Evolutionary conservation across 2,113 vertebrate species (phyloP).

Genomic region (Fulmarus glacialis): DNA sequence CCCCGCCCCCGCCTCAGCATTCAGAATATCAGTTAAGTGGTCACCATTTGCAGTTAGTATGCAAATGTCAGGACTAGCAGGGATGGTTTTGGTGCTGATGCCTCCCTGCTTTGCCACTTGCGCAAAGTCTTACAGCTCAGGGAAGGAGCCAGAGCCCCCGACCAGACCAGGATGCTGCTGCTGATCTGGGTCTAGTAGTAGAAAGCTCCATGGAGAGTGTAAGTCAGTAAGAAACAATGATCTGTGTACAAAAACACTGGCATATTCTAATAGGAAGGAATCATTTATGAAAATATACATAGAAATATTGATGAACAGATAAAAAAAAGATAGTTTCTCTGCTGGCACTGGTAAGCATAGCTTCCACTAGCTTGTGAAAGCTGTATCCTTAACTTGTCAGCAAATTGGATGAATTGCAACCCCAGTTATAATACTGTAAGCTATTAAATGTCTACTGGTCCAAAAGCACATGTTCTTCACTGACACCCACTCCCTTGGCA

Average conservation of each 20-base stretch:
- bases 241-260: not conserved
- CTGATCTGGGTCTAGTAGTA: not conserved
- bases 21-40: not conserved
- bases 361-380: not conserved
- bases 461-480: not conserved
- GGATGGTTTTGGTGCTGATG: not conserved
- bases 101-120: not conserved
- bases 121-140: not conserved
- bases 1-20: not conserved
- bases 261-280: not conserved
- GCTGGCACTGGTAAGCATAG: not conserved
- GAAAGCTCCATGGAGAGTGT: not conserved
- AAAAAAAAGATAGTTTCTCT: not conserved
- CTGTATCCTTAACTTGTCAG: not conserved
- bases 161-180: not conserved
- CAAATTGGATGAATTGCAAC: not conserved
- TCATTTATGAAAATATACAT: not conserved
- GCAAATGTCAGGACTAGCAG: not conserved
- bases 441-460: not conserved
- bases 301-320: not conserved
- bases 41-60: not conserved
- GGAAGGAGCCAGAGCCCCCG: not conserved
- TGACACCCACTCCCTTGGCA: not conserved
- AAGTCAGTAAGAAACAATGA: not conserved
- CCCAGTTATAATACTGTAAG: not conserved